Evolutionary conservation across 1,140 invertebrate genomes (phyloP), one percentile per base, ranked within the genome.

Genomic region (Sesamia nonagrioides): DNA sequence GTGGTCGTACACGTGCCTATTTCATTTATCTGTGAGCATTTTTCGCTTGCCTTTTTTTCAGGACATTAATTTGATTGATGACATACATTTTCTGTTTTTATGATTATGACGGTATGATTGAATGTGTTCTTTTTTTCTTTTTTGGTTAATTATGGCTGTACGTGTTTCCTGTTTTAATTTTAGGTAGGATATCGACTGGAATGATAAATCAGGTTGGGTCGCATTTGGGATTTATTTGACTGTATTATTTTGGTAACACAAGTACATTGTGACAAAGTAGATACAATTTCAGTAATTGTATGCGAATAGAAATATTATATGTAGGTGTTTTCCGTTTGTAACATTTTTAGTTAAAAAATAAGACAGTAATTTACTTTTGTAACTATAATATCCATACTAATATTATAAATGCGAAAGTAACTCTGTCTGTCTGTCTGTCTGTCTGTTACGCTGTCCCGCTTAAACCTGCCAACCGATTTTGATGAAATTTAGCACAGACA

Each of bases 1-100:
- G 60, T 35, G 40, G 60, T 40, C 15, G 15, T 63, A 18, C 15
- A 37, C 37, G 15, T 42, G n/a, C 15, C 33, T 42, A 17, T 40
- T 37, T 56, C 9, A 4, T 33, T 33, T 60, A 15, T 60, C 33
- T 60, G 27, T 33, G 56, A 35, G 35, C 27, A 60, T 33, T 17
- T 63, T 37, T 48, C 8, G 35, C 17, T 48, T 69, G 42, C 50
- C 66, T 48, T 69, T 69, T 68, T 69, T 66, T 45, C n/a, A 18
- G 42, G 66, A 69, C 66, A 69, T 69, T 69, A 50, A 50, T 69
- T 69, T 69, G 66, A 69, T 69, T 69, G 66, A 69, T 69, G 42
- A 27, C 60, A 15, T 21, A 15, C 61, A 42, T 69, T 48, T 69
- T 69, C 66, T 48, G 42, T 50, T 45, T 69, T 50, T 50, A 69